phyloP scores from a whole-genome alignment of 2,113 vertebrate genomes.

The Rhodinocichla rosea region DNA sequence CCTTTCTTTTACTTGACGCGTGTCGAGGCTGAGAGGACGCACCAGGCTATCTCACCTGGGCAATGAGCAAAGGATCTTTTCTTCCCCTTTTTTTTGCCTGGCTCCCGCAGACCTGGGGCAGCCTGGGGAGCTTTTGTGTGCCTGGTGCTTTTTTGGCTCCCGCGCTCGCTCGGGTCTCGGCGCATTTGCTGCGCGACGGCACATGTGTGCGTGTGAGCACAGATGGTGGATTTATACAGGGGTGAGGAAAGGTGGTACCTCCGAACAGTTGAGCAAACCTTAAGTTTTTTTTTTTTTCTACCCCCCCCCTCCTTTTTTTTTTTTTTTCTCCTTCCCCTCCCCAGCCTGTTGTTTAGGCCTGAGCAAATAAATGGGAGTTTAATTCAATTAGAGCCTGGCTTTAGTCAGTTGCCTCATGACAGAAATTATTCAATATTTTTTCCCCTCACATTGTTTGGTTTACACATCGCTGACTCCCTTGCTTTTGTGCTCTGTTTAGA shows the following conservation, averaged over 20 bases:
- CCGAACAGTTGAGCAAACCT: constrained; percentile 88
- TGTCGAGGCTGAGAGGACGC: constrained; percentile 87
- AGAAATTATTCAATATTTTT: constrained; percentile 92
- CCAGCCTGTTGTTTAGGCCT: constrained; percentile 88
- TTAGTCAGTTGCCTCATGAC: constrained; percentile 87
- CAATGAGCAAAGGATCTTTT: constrained; percentile 77
- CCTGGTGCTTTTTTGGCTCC: constrained; percentile 91
- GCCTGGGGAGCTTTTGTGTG: constrained; percentile 92
- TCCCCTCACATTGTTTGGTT: constrained; percentile 89
- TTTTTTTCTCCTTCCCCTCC: rapidly evolving
- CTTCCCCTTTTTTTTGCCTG: constrained; percentile 25
- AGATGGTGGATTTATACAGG: constrained; percentile 96
- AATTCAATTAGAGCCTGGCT: constrained; percentile 98
- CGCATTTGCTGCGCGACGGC: constrained; percentile 92
- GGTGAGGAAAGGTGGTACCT: constrained; percentile 92
- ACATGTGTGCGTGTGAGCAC: constrained; percentile 94
- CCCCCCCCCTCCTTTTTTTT: too few relatives aligned
- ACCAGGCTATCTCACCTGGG: constrained; percentile 90
- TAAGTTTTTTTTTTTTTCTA: constrained; percentile 66
- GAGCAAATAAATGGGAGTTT: constrained; percentile 97
- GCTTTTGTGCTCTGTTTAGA: constrained; percentile 89
- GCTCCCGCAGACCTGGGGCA: constrained; percentile 79
- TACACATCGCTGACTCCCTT: constrained; percentile 94
- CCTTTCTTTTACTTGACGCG: constrained; percentile 95
- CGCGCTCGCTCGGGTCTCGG: constrained; percentile 82